A percentile compares a stretch with the other conserved stretches of the same genome.
phyloP scores from a whole-genome alignment of 1,140 invertebrate genomes.

The Bicyclus anynana region DNA sequence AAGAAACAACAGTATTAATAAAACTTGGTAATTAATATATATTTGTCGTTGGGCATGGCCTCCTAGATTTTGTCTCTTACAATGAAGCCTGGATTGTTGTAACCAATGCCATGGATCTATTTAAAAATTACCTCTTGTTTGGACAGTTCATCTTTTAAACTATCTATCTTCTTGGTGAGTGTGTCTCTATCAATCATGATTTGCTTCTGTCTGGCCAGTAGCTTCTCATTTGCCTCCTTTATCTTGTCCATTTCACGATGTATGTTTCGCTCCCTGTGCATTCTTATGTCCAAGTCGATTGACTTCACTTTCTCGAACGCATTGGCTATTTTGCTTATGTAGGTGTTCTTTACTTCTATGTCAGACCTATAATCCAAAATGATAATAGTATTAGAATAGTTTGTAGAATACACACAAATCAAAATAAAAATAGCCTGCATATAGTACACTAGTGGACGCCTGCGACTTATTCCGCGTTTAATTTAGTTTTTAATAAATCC shows the following conservation, averaged over 20 bases:
- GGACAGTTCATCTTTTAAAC: constrained; percentile 81
- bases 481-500: no score
- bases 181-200: constrained; percentile 55
- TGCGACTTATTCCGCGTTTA: no score
- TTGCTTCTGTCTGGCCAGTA: constrained; percentile 77
- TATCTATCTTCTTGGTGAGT: constrained; percentile 68
- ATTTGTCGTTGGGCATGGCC: no score
- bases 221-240: constrained; percentile 69
- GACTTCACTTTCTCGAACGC: constrained; percentile 70
- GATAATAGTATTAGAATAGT: neutral
- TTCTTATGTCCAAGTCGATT: constrained; percentile 62
- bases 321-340: constrained; percentile 48
- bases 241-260: constrained; percentile 62
- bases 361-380: constrained; percentile 41
- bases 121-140: constrained; percentile 79
- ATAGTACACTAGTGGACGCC: no score
- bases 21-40: no score
- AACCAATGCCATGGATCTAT: neutral
- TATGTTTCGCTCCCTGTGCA: constrained; percentile 66
- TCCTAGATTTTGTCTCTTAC: no score
- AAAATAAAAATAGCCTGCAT: no score
- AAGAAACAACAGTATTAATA: no score
- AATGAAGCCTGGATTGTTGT: no score
- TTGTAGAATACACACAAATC: neutral
- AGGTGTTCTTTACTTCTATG: constrained; percentile 53